A percentile compares a stretch with the other conserved stretches of the same genome.
Evolutionary conservation across 2,888 invertebrate genomes (phyloP).

Genomic region (Neocrepidodera transversa): DNA sequence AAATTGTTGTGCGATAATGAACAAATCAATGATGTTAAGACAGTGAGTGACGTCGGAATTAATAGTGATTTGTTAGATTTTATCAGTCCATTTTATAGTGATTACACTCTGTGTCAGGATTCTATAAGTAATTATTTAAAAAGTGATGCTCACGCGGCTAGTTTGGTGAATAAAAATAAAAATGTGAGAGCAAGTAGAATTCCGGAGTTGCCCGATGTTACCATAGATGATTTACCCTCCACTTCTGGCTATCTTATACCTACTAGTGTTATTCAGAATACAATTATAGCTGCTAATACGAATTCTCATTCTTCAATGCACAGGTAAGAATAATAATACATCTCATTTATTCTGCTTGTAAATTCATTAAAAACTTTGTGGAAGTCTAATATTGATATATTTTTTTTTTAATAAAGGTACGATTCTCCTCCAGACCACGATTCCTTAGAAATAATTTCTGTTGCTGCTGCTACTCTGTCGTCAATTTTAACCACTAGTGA

Average conservation of each 20-base stretch:
- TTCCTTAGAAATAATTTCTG: conserved; percentile 67
- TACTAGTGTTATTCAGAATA: conserved; percentile 67
- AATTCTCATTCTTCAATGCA: conserved; percentile 18
- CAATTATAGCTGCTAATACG: conserved; percentile 61
- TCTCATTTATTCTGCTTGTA: neutral
- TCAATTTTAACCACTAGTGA: conserved; percentile 63
- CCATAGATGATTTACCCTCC: conserved; percentile 65
- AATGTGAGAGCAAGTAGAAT: conserved; percentile 15
- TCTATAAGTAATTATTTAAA: conserved; percentile 50
- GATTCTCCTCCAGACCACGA: conserved; percentile 63
- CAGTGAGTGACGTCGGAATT: conserved; percentile 54
- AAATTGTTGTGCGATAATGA: conserved; percentile 91
- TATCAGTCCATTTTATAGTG: conserved; percentile 74
- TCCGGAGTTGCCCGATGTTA: conserved; percentile 45
- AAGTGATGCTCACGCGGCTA: conserved; percentile 43
- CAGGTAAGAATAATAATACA: too few relatives aligned
- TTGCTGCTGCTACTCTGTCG: conserved; percentile 69
- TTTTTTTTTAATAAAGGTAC: too few relatives aligned
- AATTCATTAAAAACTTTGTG: conserved; percentile 47
- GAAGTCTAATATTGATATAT: too few relatives aligned
- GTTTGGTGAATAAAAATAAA: conserved; percentile 35
- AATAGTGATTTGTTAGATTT: conserved; percentile 72
- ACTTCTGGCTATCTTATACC: conserved; percentile 72
- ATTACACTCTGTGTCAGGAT: conserved; percentile 61
- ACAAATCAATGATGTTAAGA: conserved; percentile 67